These are phyloP conservation scores for Thera obeliscata DNA, from an alignment of 2,888 invertebrate species.

Conservation along the genomic window DNA sequence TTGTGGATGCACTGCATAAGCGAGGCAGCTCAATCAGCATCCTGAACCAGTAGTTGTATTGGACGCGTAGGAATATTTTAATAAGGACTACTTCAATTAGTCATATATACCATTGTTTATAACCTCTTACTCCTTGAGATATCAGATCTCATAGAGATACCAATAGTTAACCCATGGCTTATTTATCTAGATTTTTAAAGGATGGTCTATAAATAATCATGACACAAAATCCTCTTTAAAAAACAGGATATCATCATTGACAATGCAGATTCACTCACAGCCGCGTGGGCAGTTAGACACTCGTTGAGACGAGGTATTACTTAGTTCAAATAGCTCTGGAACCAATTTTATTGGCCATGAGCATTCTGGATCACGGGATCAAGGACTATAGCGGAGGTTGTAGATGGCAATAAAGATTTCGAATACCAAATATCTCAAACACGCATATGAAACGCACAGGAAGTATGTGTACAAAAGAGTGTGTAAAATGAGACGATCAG, in stretches of 20 bases:
- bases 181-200: no score
- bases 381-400: constrained; percentile 20
- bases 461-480: no score
- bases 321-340: not conserved
- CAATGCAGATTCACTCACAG: constrained; percentile 30
- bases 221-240: constrained; percentile 21
- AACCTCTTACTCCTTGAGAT: no score
- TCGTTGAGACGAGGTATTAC: constrained; percentile 6
- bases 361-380: constrained; percentile 30
- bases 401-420: constrained; percentile 10
- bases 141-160: no score
- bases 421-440: constrained; percentile 2
- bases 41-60: no score
- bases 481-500: no score
- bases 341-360: constrained; percentile 24
- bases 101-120: no score
- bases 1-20: no score
- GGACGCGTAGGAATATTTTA: no score
- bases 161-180: no score
- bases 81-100: no score
- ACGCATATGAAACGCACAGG: not conserved
- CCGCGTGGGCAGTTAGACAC: constrained; percentile 30
- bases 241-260: constrained; percentile 41
- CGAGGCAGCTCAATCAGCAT: no score
- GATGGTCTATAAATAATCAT: constrained; percentile 32